Conservation (phyloP, 1,140 invertebrate genomes). For the Oppia nitens region DNA sequence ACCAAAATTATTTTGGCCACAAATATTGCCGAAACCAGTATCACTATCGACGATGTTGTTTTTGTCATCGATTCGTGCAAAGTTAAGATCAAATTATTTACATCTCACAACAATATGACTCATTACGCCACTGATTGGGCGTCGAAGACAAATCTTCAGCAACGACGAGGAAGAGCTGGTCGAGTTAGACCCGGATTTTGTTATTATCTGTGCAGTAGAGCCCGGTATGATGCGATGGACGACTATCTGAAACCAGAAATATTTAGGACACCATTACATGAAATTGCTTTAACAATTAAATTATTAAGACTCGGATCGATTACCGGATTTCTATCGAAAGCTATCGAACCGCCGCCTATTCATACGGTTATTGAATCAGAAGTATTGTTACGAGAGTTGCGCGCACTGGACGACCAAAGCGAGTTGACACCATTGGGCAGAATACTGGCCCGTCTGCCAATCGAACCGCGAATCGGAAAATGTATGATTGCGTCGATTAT, state of each 20-base stretch:
- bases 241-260: constrained; percentile 76
- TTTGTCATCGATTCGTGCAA: constrained; percentile 93
- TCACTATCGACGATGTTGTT: constrained; percentile 94
- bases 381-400: constrained; percentile 34
- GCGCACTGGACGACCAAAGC: constrained; percentile 36
- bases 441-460: constrained; percentile 32
- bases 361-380: constrained; percentile 33
- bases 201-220: constrained; percentile 71
- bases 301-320: constrained; percentile 71
- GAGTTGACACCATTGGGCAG: constrained; percentile 39
- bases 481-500: constrained; percentile 72
- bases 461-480: constrained; percentile 34
- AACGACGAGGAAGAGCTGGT: constrained; percentile 81
- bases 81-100: constrained; percentile 86
- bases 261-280: constrained; percentile 71
- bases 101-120: constrained; percentile 87
- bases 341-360: constrained; percentile 36
- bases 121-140: constrained; percentile 84
- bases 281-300: constrained; percentile 46
- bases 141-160: constrained; percentile 89
- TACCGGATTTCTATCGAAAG: constrained; percentile 38
- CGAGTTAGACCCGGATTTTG: constrained; percentile 49
- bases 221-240: constrained; percentile 60
- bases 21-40: constrained; percentile 98
- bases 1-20: constrained; percentile 97